phyloP scores from a whole-genome alignment of 2,113 vertebrate genomes.

The human (Homo sapiens) region GRCh38 chr14:55721501-55722000 shows the following conservation, averaged over 20 bases:
- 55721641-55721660: background rate
- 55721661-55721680: background rate
- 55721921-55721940: slow-evolving; percentile 7
- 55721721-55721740: background rate
- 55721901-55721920: background rate
- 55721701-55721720: background rate
- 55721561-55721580: background rate
- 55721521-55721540: background rate
- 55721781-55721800: background rate
- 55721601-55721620: background rate
- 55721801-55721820: background rate
- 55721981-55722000: background rate
- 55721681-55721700: too few relatives aligned
- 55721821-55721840: background rate
- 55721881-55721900: background rate
- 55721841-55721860: slow-evolving; percentile 4
- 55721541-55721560: background rate
- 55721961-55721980: background rate
- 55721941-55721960: background rate
- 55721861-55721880: background rate
- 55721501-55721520: background rate
- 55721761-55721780: background rate
- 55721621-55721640: background rate
- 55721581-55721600: background rate
- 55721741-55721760: background rate